Evolutionary conservation across 2,888 invertebrate genomes (phyloP), one percentile per base, ranked within the genome.

Genomic region (Vanessa cardui): DNA sequence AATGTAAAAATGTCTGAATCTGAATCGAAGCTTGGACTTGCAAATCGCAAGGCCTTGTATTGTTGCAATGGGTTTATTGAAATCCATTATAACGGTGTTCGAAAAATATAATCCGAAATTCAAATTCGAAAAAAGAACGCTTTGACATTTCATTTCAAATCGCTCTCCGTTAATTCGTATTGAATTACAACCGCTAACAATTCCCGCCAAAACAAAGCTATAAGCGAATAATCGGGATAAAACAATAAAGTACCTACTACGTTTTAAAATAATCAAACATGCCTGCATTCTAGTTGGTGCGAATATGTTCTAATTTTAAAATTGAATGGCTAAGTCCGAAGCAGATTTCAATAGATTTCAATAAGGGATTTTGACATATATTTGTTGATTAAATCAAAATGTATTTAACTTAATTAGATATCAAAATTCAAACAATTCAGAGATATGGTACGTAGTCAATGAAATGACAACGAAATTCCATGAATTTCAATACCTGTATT

Each of bases 141-240:
- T 72, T 69, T 76, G 77, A 77, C 78, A 73, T 78, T 76, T 68
- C 82, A 82, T 84, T 83, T 89, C 85, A 86, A 83, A 81, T 74
- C 74, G 78, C 76, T 81, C 72, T 81, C 87, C 87, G 87, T 89
- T 92, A 92, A 92, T 92, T 89, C 90, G 82, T 92, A 92, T 92
- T 90, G 90, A 90, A 85, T 92, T 92, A 87, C 92, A 80, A 56
- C 80, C 77, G 78, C 81, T 82, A 83, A 89, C 76, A 77, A 77
- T 74, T 72, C 73, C 66, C 54, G 61, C 59, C 58, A 70, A 71
- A 76, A 83, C 86, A 86, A 86, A 84, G 81, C 69, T 67, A 70
- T 70, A 31, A 26, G 5, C 61, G 72, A 79, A 78, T 74, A 77
- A 78, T 71, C 71, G 62, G 65, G 60, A 61, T 66, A 64, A 71